Conservation (phyloP, 2,113 vertebrate species). For the Galbula dea region DNA sequence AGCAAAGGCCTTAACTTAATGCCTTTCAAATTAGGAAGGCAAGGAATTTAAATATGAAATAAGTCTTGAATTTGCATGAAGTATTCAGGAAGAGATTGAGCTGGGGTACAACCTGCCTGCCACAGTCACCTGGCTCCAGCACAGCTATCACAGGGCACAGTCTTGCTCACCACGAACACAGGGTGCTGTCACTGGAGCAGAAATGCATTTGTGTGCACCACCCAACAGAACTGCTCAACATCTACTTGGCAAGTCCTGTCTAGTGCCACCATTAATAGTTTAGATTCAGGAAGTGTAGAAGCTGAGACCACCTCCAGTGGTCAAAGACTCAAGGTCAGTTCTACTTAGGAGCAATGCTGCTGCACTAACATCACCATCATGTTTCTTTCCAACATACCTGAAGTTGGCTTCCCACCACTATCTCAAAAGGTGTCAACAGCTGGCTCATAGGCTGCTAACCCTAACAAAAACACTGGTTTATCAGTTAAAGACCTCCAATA, state of each 20-base stretch:
- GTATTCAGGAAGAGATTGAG: neutral
- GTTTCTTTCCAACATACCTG: accelerated
- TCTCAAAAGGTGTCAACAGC: neutral
- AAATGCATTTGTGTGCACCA: neutral
- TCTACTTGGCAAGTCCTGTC: neutral
- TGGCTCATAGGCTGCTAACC: neutral
- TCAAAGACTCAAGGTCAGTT: neutral
- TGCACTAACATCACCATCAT: accelerated
- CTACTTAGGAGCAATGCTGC: neutral
- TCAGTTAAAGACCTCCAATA: neutral
- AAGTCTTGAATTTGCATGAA: neutral
- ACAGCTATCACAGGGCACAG: neutral
- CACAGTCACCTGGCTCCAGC: neutral
- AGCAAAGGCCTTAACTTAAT: constrained; percentile 15
- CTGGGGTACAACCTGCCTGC: neutral
- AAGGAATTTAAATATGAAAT: neutral
- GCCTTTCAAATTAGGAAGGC: neutral
- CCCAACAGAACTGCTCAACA: neutral
- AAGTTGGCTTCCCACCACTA: neutral
- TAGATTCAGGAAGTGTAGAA: neutral
- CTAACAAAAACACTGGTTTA: neutral
- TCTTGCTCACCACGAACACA: neutral
- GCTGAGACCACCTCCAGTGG: neutral
- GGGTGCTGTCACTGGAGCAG: neutral
- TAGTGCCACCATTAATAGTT: neutral